Evolutionary conservation across 2,888 invertebrate species (phyloP), one percentile per base, ranked within the genome.

Genomic region (Lomographa bimaculata): DNA sequence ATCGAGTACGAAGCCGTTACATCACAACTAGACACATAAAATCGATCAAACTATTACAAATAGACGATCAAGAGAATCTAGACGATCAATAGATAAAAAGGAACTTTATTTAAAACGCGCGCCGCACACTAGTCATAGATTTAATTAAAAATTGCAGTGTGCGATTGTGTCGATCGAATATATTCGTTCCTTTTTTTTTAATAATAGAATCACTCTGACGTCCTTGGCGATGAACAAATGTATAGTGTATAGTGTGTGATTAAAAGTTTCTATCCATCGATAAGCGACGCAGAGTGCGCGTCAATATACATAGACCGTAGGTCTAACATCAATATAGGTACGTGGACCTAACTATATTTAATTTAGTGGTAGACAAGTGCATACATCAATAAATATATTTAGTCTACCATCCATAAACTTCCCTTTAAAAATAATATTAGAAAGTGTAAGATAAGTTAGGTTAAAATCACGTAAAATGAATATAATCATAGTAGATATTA

Each of bases 111-210:
- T 26, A 51, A 56, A 42, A 63, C 56, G 52, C 57, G 45, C 46
- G 49, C 46, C 53, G 69, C 81, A 81, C 85, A 82, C 85, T 78
- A 72, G 76, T 71, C 81, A 78, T 71, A 77, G 79, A 72, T 84
- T 85, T 82, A 73, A 58, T 71, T 71, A 75, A 79, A 83, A 82
- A 77, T 77, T 75, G 80, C 73, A 74, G 82, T 80, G 84, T 82
- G 67, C 54, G 41, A 41, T 36, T 64, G 61, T 63, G 52, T 69
- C 60, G 62, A 51, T 64, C 54, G 49, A 57, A 41, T 43, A 50
- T 42, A 50, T 34, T 46, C 29, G 40, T 30, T 27, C n/a, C 59
- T 69, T 71, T 66, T 67, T 63, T 52, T 44, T 32, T 21, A 33
- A 8, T 19, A 12, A n/a, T 12, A 1, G 19, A 36, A 34, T 30